These are phyloP conservation scores for Salticus scenicus DNA, from an alignment of 2,888 invertebrate species.

Conservation along the genomic window DNA sequence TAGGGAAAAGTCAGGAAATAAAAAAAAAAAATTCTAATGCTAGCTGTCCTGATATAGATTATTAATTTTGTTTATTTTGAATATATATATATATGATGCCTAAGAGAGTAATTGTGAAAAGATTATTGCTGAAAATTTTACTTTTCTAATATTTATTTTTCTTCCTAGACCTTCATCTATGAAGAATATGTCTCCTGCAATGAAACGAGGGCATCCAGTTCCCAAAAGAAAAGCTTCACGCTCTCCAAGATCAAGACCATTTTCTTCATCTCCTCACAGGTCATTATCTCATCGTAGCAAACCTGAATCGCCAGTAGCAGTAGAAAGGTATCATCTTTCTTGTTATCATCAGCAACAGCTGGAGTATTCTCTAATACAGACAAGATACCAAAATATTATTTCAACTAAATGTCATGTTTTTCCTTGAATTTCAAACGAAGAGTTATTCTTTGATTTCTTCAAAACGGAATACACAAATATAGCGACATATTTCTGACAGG, in stretches of 20 bases:
- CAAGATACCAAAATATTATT: neutral
- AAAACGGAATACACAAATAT: neutral
- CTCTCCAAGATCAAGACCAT: slow-evolving; percentile 22
- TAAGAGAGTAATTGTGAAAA: too few species aligned
- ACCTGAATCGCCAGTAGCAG: slow-evolving; percentile 31
- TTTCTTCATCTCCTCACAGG: slow-evolving; percentile 41
- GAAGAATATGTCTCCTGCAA: slow-evolving; percentile 17
- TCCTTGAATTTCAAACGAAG: neutral
- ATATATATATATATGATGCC: too few species aligned
- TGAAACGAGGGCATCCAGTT: slow-evolving; percentile 27
- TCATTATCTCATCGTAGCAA: slow-evolving; percentile 37
- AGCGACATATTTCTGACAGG: too few species aligned
- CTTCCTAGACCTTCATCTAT: neutral
- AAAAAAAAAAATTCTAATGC: too few species aligned
- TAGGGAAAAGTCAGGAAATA: too few species aligned
- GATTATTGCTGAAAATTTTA: too few species aligned
- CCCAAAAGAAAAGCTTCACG: slow-evolving; percentile 16
- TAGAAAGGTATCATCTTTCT: slow-evolving; percentile 56
- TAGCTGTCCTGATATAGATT: too few species aligned
- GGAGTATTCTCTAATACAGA: neutral
- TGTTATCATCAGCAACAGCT: neutral
- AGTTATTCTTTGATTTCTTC: neutral
- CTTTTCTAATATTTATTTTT: too few species aligned
- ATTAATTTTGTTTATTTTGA: too few species aligned
- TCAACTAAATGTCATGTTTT: neutral